Base-by-base conservation (phyloP, 2,113 vertebrate species). In the Hippolais icterina region DNA sequence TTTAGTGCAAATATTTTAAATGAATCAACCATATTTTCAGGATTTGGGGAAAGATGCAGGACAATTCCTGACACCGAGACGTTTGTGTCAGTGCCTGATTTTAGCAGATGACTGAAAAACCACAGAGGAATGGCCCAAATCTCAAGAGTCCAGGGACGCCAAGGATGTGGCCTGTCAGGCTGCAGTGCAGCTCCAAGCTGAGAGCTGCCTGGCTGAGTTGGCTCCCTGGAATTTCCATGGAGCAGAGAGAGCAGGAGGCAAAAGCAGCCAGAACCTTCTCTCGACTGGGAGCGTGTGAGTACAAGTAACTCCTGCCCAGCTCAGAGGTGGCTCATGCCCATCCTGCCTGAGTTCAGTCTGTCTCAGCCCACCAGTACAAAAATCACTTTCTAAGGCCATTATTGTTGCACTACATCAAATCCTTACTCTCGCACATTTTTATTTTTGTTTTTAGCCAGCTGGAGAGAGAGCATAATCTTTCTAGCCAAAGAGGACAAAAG, bases 401-500 rank as follows among this genome's bases (percentile, higher is more conserved):
- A 42, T 72, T 88, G 66, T 63, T 37, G 18, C 50, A 77, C 50
- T 54, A 69, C 41, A 50, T 77, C 59, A 61, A 86, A 74, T 54
- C 25, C 49, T 82, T 75, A 52, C 84, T 85, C 52, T 93, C 63
- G 79, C 16, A 41, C 4, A 1, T 19, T 70, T 66, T 28, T 53
- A 17, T n/a, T 53, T 46, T 83, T 49, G 56, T 68, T 63, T 89
- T 71, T 9, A 66, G 25, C 76, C 90, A 96, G 81, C 84, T 94
- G 93, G 93, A 94, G 78, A 79, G 47, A 89, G 20, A 95, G 15
- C 57, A 39, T 72, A 69, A 93, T 77, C 87, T 96, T 84, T 96
- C 61, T 61, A 93, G 53, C 53, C 61, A 74, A 53, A 89, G 77
- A 89, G 92, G 86, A 97, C 68, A 95, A 96, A 95, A 81, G 87